phyloP scores from a whole-genome alignment of 2,113 vertebrate genomes.

The Nycticryphes semicollaris region DNA sequence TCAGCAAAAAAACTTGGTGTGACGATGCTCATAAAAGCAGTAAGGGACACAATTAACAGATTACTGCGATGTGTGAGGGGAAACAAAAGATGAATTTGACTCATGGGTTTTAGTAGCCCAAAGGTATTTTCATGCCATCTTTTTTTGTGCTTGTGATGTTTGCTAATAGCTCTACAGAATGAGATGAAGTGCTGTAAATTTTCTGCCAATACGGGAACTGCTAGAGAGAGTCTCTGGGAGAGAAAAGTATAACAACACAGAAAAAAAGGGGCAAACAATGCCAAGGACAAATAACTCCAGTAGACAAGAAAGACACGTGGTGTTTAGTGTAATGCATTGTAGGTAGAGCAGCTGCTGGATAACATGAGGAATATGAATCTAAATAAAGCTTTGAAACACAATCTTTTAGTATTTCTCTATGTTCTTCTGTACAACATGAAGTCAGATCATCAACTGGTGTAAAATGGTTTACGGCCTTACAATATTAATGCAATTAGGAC shows the following conservation, averaged over 20 bases:
- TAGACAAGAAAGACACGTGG: not conserved
- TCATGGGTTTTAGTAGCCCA: not conserved
- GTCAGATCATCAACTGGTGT: not conserved
- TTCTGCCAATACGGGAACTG: not conserved
- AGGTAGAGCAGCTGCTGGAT: not conserved
- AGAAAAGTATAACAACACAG: not conserved
- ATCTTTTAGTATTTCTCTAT: not conserved
- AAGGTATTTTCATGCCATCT: not conserved
- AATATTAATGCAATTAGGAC: not conserved
- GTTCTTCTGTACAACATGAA: not conserved
- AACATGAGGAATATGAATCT: not conserved
- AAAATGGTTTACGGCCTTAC: not conserved
- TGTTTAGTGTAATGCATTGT: not conserved
- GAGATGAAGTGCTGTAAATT: not conserved
- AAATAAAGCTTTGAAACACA: not conserved
- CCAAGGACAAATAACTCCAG: not conserved
- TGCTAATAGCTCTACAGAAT: not conserved
- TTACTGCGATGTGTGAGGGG: not conserved
- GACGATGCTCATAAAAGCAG: not conserved
- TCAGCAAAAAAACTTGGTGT: not conserved
- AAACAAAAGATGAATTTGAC: constrained; percentile 8
- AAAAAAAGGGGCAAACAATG: not conserved
- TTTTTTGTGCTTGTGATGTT: not conserved
- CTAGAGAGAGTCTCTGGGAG: not conserved
- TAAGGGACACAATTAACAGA: constrained; percentile 19